Evolutionary conservation across 2,113 vertebrate genomes (phyloP).

Genomic region (Morone saxatilis): DNA sequence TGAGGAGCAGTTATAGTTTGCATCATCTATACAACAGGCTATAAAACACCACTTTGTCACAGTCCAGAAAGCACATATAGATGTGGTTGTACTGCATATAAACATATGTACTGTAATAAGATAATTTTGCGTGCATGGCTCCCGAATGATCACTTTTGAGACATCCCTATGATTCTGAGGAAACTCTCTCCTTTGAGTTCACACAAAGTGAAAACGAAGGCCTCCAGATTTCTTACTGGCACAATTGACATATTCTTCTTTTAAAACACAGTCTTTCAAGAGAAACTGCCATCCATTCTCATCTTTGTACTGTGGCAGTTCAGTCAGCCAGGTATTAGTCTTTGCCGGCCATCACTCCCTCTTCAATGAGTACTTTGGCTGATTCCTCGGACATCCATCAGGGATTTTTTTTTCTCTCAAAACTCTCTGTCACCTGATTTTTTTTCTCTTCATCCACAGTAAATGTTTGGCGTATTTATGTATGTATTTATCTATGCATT

Average conservation of each 20-base stretch:
- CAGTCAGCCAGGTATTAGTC: slow-evolving; percentile 83
- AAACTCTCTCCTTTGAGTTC: slow-evolving; percentile 86
- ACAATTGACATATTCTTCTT: slow-evolving; percentile 86
- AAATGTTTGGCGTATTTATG: slow-evolving; percentile 87
- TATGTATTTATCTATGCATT: slow-evolving; percentile 68
- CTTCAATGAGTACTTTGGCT: slow-evolving; percentile 90
- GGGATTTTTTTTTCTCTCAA: slow-evolving; percentile 78
- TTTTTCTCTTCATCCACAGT: slow-evolving; percentile 82
- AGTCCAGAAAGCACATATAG: slow-evolving; percentile 99
- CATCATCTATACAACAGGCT: slow-evolving; percentile 99
- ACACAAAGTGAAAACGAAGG: slow-evolving; percentile 90
- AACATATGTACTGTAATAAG: slow-evolving; percentile 98
- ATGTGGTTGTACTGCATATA: slow-evolving; percentile 99
- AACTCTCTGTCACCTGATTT: slow-evolving; percentile 59
- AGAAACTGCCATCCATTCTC: slow-evolving; percentile 86
- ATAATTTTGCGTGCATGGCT: slow-evolving; percentile 99
- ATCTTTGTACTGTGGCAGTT: slow-evolving; percentile 80
- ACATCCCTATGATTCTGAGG: slow-evolving; percentile 82
- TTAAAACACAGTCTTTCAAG: slow-evolving; percentile 87
- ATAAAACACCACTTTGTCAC: slow-evolving; percentile 99
- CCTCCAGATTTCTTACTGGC: slow-evolving; percentile 89
- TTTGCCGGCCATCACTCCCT: slow-evolving; percentile 84
- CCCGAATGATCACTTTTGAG: slow-evolving; percentile 88
- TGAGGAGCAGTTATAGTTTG: slow-evolving; percentile 99
- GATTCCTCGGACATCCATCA: slow-evolving; percentile 90